phyloP scores from a whole-genome alignment of 2,113 vertebrate species.

The Alosa alosa region DNA sequence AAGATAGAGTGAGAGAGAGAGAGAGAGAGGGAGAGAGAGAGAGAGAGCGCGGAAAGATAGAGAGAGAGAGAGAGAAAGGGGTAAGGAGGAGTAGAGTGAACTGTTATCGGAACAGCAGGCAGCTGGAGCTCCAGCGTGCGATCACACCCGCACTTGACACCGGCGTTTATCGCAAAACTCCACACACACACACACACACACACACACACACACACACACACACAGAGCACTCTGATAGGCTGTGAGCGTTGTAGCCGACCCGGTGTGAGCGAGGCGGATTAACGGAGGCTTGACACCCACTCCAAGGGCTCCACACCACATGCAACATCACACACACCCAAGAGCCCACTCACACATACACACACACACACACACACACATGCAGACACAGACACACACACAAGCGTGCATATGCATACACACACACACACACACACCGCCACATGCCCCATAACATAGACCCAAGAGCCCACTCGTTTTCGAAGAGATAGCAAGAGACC shows the following conservation, averaged over 20 bases:
- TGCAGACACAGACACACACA: neutral
- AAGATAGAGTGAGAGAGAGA: neutral
- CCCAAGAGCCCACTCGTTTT: neutral
- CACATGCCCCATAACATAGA: neutral
- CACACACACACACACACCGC: neutral
- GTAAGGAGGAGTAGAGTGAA: neutral
- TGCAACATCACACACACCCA: neutral
- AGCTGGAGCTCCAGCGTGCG: neutral
- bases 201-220: neutral
- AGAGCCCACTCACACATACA: neutral
- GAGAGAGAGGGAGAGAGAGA: neutral
- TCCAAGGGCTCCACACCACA: neutral
- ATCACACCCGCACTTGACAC: slow-evolving; percentile 7
- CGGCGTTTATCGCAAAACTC: neutral
- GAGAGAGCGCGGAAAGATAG: neutral
- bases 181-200: neutral
- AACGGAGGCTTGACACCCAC: neutral
- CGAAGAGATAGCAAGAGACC: neutral
- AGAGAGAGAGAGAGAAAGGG: neutral
- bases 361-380: neutral
- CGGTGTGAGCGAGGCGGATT: neutral
- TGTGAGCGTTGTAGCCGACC: neutral
- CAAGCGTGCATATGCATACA: neutral
- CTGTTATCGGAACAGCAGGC: neutral
- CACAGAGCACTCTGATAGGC: neutral